Percentiles rank a stretch among this genome's conserved stretches.
phyloP scores from a whole-genome alignment of 1,140 invertebrate genomes.

The Paraescarpia echinospica region DNA sequence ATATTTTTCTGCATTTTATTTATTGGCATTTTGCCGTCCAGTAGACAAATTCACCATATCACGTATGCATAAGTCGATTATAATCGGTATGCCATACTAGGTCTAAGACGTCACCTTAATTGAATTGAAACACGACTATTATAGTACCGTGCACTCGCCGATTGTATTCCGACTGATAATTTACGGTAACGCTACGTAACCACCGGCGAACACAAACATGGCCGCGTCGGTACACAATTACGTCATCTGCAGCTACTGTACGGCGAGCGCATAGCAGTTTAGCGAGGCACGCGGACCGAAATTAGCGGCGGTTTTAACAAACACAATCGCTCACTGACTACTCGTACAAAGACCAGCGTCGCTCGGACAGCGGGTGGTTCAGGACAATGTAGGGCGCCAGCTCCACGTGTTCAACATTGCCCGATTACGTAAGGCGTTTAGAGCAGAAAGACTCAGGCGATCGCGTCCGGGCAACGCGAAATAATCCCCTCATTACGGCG shows the following conservation, averaged over 20 bases:
- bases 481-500: background rate
- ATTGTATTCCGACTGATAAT: background rate
- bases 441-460: background rate
- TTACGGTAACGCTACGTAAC: background rate
- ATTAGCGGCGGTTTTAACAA: background rate
- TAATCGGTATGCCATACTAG: background rate
- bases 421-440: background rate
- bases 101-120: background rate
- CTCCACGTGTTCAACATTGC: background rate
- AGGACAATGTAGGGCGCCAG: background rate
- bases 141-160: background rate
- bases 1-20: no score
- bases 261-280: background rate
- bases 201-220: background rate
- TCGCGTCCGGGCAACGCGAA: background rate
- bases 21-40: no score
- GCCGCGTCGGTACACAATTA: background rate
- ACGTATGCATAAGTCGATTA: no score
- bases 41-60: no score
- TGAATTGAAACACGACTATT: background rate
- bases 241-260: background rate
- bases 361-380: background rate
- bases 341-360: background rate
- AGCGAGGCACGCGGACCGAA: background rate
- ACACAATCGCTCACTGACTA: background rate